Evolutionary conservation across 2,113 vertebrate species (phyloP).

Genomic region (Gobio gobio): DNA sequence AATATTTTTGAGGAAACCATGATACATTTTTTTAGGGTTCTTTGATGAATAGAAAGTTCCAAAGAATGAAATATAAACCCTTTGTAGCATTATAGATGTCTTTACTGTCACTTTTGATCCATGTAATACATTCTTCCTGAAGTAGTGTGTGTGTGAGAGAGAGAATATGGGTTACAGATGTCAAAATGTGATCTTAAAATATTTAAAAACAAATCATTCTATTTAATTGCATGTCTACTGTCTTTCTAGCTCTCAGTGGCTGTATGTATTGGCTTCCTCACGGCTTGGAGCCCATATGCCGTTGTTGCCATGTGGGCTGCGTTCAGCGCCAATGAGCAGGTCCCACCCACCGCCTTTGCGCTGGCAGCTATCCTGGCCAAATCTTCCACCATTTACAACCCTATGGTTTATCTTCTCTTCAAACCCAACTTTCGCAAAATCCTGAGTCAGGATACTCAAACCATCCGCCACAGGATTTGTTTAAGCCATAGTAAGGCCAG

Average conservation of each 20-base stretch:
- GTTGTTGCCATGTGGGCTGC: constrained; percentile 56
- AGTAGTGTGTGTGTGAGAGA: background rate
- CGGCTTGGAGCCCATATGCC: constrained; percentile 53
- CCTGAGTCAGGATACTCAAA: constrained; percentile 35
- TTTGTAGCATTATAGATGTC: background rate
- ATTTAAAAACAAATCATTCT: background rate
- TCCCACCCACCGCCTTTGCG: constrained; percentile 45
- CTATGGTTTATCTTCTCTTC: constrained; percentile 52
- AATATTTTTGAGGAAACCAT: too few relatives aligned
- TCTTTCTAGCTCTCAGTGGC: constrained; percentile 53
- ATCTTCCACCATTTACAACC: constrained; percentile 55
- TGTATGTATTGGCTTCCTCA: constrained; percentile 52
- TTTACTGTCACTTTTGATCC: background rate
- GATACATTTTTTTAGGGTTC: background rate
- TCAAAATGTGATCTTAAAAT: background rate
- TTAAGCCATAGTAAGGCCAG: constrained; percentile 30
- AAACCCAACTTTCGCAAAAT: constrained; percentile 56
- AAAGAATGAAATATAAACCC: background rate
- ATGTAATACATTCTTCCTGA: background rate
- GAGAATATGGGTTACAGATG: background rate
- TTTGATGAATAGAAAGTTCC: background rate
- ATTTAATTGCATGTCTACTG: background rate
- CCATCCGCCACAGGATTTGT: constrained; percentile 30
- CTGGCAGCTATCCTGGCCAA: constrained; percentile 47
- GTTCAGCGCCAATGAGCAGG: constrained; percentile 33